Conservation (phyloP, 2,113 vertebrate genomes). For the Pteronura brasiliensis region DNA sequence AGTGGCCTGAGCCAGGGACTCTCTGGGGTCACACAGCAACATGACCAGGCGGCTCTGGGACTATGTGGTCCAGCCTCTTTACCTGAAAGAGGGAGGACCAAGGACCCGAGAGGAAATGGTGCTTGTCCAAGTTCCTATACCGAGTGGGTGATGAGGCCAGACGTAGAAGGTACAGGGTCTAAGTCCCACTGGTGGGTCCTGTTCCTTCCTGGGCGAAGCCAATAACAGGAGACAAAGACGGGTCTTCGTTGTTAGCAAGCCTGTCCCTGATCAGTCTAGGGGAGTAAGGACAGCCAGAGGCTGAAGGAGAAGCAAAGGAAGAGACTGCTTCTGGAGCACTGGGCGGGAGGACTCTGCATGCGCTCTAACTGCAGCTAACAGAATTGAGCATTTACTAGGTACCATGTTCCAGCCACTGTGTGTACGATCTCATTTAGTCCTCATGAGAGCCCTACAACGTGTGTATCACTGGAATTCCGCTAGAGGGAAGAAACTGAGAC, state of each 20-base stretch:
- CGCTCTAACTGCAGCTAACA: neutral
- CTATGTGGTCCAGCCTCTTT: neutral
- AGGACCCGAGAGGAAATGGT: neutral
- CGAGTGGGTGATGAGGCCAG: neutral
- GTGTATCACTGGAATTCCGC: neutral
- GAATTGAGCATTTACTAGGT: neutral
- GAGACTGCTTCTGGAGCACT: neutral
- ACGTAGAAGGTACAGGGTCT: neutral
- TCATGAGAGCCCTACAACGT: neutral
- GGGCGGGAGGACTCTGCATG: neutral
- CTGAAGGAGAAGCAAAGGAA: neutral
- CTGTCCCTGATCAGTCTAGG: neutral
- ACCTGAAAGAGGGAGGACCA: neutral
- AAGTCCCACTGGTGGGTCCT: neutral
- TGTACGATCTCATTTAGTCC: neutral
- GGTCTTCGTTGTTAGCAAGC: neutral
- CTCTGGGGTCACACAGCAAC: neutral
- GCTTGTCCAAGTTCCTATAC: conserved; percentile 24
- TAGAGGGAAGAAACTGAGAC: neutral
- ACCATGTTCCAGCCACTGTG: neutral
- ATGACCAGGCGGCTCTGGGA: neutral
- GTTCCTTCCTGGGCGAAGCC: neutral
- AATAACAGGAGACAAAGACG: neutral
- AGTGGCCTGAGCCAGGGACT: neutral
- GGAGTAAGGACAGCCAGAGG: neutral